Percentiles rank a stretch among this genome's conserved stretches.
phyloP scores from a whole-genome alignment of 92 coral and sea anemone genomes.

The Actinostola sp. region DNA sequence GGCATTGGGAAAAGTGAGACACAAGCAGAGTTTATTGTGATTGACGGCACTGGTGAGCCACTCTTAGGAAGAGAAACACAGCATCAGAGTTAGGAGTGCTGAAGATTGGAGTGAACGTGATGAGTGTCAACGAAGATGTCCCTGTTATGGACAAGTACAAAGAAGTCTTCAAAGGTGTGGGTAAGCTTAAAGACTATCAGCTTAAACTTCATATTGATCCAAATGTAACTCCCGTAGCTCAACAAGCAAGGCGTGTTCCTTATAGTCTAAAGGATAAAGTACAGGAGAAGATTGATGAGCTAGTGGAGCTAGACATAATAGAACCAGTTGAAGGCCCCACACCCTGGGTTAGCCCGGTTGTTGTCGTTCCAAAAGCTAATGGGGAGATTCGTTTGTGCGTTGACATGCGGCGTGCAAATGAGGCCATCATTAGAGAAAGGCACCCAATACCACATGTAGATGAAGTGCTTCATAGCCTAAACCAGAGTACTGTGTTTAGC shows the following conservation, averaged over 20 bases:
- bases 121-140: background rate
- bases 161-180: conserved; percentile 22
- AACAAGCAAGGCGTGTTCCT: conserved; percentile 28
- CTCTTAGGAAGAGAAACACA: conserved; percentile 20
- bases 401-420: background rate
- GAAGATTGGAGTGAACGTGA: conserved; percentile 1
- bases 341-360: background rate
- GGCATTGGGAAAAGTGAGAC: background rate
- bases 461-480: conserved; percentile 25
- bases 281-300: conserved; percentile 27
- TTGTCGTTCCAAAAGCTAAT: conserved; percentile 1
- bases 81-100: conserved; percentile 11
- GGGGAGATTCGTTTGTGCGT: background rate
- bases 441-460: conserved; percentile 47
- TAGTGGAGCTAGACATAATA: conserved; percentile 21
- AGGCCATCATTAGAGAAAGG: too few relatives aligned
- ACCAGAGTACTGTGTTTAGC: conserved; percentile 45
- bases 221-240: conserved; percentile 28
- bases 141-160: conserved; percentile 4
- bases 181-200: conserved; percentile 27
- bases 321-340: conserved; percentile 29
- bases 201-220: conserved; percentile 19
- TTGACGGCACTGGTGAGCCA: conserved; percentile 28
- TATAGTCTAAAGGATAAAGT: conserved; percentile 35
- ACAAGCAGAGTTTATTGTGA: conserved; percentile 27